Evolutionary conservation across 2,113 vertebrate species (phyloP), one percentile per base, ranked within the genome.

Genomic region (Seriola dumerili): DNA sequence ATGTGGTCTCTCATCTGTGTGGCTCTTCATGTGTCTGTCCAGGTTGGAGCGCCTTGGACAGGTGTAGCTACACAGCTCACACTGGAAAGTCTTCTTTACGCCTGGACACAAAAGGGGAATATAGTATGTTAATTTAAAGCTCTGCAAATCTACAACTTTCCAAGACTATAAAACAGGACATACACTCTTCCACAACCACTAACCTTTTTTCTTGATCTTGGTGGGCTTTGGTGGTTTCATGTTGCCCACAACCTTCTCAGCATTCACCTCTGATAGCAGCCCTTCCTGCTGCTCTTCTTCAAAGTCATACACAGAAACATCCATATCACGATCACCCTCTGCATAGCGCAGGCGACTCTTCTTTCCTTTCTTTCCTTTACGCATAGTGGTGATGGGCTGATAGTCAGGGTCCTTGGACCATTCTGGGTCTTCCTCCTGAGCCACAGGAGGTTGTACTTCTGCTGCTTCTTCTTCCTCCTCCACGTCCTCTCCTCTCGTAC

Each of bases 161-260:
- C 29, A 57, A 19, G 42, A 19, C 19, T 8, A 8, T 38, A 19
- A 29, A 21, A 11, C 19, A 23, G 23, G 5, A 78, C 19, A 17
- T 17, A 8, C 40, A 9, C 29, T 34, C 14, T 19, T 16, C n/a
- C n/a, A 57, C n/a, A 25, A n/a, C 25, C 9, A 52, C 84, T 76
- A 92, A 99, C 98, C 98, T 95, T 99, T 99, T 95, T 99, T 99
- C 93, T 99, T 99, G 87, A 99, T 99, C 95, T 99, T 99, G 68
- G 98, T 99, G 90, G 98, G 98, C 89, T 99, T 99, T 11, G 98
- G 98, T 25, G 98, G 98, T 80, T 99, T 99, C 97, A 99, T 99
- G 92, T 99, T 99, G 90, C 98, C 98, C 84, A 99, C 98, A 86
- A 99, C 98, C 89, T 99, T 99, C 93, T 99, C 98, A 42, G 98